phyloP scores from a whole-genome alignment of 2,888 invertebrate genomes.

The Girardia tigrina region DNA sequence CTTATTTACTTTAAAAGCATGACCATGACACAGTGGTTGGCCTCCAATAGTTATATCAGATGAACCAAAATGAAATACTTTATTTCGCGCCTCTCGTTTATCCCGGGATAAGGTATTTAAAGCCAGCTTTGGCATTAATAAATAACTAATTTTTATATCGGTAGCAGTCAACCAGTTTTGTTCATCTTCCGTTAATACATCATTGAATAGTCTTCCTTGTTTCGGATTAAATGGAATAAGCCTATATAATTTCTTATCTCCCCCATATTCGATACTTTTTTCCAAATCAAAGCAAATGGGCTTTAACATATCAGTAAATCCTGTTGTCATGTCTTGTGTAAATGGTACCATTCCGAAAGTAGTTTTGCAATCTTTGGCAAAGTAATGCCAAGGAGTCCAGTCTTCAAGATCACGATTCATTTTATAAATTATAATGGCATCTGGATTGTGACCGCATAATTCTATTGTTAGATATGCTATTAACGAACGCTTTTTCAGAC shows the following conservation, averaged over 20 bases:
- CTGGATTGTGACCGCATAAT: slow-evolving; percentile 86
- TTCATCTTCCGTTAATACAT: neutral
- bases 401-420: slow-evolving; percentile 85
- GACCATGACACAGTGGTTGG: neutral
- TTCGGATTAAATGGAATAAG: slow-evolving; percentile 10
- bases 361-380: slow-evolving; percentile 76
- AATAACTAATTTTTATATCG: neutral
- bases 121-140: neutral
- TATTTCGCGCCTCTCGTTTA: neutral
- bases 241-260: neutral
- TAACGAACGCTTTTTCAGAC: slow-evolving; percentile 87
- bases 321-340: neutral
- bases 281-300: slow-evolving; percentile 14
- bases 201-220: neutral
- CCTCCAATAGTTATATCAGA: neutral
- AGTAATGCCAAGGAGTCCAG: slow-evolving; percentile 96
- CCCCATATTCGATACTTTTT: neutral
- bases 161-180: neutral
- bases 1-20: neutral
- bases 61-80: neutral
- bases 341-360: slow-evolving; percentile 66
- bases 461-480: slow-evolving; percentile 88
- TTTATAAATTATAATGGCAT: slow-evolving; percentile 90
- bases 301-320: neutral
- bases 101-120: neutral